Percentiles rank a stretch among this genome's conserved stretches.
phyloP scores from a whole-genome alignment of 2,797 vertebrate genomes.

The Carduelis carduelis region DNA sequence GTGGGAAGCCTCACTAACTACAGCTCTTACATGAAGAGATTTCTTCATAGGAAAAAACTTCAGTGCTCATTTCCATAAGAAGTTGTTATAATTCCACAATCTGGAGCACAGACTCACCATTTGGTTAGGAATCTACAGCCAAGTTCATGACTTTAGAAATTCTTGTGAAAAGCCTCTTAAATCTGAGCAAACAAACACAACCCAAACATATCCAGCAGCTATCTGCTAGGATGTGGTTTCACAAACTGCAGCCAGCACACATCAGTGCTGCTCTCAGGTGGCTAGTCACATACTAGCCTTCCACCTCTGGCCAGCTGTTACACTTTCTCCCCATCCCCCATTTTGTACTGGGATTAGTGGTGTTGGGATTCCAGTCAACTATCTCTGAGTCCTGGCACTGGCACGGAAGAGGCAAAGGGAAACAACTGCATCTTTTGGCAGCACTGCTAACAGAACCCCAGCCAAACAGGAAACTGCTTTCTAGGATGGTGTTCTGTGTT shows the following conservation, averaged over 20 bases:
- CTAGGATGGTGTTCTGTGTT: not conserved
- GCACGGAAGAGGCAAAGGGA: not conserved
- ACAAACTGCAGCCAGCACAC: not conserved
- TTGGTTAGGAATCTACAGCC: not conserved
- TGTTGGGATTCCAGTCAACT: not conserved
- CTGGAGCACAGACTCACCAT: not conserved
- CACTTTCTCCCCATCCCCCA: not conserved
- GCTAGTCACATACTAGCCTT: not conserved
- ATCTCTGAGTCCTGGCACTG: not conserved
- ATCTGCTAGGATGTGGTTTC: not conserved
- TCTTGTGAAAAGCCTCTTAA: not conserved
- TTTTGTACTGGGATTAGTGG: not conserved
- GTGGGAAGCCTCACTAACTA: not conserved
- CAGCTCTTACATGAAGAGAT: not conserved
- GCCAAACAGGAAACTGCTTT: conserved; percentile 41
- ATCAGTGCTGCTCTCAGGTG: not conserved
- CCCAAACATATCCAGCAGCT: not conserved
- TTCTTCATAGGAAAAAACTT: not conserved
- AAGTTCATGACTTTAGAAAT: not conserved
- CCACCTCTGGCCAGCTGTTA: not conserved
- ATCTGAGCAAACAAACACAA: not conserved
- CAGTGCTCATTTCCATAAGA: rapidly evolving
- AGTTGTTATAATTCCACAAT: not conserved
- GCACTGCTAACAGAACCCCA: not conserved
- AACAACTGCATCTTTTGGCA: conserved; percentile 5